phyloP scores from a whole-genome alignment of 2,888 invertebrate species.

The Drosophila mercatorum region DNA sequence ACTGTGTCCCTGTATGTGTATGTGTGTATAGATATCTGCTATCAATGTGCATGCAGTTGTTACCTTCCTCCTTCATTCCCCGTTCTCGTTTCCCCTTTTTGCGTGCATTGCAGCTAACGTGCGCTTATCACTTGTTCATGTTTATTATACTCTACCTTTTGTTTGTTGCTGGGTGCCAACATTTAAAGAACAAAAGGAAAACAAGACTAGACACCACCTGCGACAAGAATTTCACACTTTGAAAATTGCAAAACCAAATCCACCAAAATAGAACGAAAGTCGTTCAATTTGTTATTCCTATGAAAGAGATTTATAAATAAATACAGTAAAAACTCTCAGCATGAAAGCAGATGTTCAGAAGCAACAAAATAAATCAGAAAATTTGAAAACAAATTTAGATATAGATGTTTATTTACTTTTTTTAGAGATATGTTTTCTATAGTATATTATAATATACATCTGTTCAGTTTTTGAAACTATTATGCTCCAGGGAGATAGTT shows the following conservation, averaged over 20 bases:
- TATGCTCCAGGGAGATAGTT: background rate
- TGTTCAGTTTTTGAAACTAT: background rate
- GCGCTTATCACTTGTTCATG: constrained; percentile 38
- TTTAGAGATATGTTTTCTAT: no score
- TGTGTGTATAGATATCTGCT: constrained; percentile 32
- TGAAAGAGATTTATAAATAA: constrained; percentile 41
- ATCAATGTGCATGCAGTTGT: constrained; percentile 36
- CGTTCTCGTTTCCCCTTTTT: background rate
- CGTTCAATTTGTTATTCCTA: constrained; percentile 60
- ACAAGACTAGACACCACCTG: constrained; percentile 68
- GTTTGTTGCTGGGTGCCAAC: constrained; percentile 65
- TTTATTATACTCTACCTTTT: constrained; percentile 50
- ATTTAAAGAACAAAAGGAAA: constrained; percentile 8
- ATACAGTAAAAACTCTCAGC: constrained; percentile 13
- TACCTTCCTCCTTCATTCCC: background rate
- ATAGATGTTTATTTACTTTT: background rate
- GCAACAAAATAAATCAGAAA: background rate
- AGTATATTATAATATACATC: background rate
- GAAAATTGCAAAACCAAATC: constrained; percentile 48
- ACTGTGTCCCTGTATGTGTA: constrained; percentile 10
- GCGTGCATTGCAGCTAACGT: constrained; percentile 12
- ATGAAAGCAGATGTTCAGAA: background rate
- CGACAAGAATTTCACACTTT: constrained; percentile 74
- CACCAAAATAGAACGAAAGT: constrained; percentile 50
- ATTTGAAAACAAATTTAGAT: background rate